phyloP scores from a whole-genome alignment of 2,113 vertebrate species.

The Bombycilla garrulus region DNA sequence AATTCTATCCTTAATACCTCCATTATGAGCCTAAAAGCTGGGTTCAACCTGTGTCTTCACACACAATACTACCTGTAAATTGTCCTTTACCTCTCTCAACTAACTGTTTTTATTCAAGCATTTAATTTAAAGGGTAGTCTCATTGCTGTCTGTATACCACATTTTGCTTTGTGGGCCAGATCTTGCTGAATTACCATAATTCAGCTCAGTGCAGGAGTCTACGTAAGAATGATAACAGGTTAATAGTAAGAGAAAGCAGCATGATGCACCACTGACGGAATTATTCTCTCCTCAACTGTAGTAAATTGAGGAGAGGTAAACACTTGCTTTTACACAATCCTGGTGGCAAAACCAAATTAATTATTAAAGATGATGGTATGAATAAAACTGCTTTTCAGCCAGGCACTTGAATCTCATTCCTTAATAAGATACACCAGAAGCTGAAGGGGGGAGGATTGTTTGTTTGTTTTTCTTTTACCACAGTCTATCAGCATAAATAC shows the following conservation, averaged over 20 bases:
- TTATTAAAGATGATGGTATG: neutral
- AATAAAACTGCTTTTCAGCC: neutral
- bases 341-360: constrained; percentile 5
- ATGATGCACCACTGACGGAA: neutral
- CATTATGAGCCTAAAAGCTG: neutral
- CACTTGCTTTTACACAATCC: neutral
- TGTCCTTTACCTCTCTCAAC: neutral
- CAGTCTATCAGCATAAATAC: constrained; percentile 45
- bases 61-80: neutral
- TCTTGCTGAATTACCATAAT: neutral
- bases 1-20: neutral
- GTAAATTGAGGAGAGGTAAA: neutral
- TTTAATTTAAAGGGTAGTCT: neutral
- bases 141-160: neutral
- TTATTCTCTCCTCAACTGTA: neutral
- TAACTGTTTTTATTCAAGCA: neutral
- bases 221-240: neutral
- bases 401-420: neutral
- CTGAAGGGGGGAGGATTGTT: neutral
- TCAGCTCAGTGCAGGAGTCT: neutral
- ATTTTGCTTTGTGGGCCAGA: neutral
- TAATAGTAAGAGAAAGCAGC: neutral
- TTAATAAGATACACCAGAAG: constrained; percentile 31
- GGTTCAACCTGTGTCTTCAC: neutral
- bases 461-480: constrained; percentile 32